Conservation (phyloP, 2,888 invertebrate genomes). For the Tiliacea citrago region DNA sequence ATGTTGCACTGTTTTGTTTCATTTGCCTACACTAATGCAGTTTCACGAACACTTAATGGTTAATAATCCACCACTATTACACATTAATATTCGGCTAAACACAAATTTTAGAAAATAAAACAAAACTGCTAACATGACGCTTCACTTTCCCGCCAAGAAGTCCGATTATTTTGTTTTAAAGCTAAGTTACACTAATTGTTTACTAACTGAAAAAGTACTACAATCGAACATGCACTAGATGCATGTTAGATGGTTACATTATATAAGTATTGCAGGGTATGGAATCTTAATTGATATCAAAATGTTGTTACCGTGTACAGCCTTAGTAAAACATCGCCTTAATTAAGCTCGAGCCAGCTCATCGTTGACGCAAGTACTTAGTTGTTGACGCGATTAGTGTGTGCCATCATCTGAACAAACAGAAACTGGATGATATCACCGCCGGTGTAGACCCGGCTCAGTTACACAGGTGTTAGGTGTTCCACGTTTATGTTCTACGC, state of each 20-base stretch:
- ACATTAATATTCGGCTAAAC: too few relatives aligned
- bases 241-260: too few relatives aligned
- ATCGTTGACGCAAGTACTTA: constrained; percentile 78
- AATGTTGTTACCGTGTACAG: background rate
- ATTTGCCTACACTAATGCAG: too few relatives aligned
- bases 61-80: too few relatives aligned
- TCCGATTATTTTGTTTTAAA: too few relatives aligned
- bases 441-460: constrained; percentile 52
- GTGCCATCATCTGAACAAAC: constrained; percentile 82
- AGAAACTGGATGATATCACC: constrained; percentile 81
- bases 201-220: too few relatives aligned
- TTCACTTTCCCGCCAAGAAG: too few relatives aligned
- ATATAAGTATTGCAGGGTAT: background rate
- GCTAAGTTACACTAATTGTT: background rate
- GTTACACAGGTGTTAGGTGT: constrained; percentile 72
- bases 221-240: too few relatives aligned
- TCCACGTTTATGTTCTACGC: constrained; percentile 49
- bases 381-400: constrained; percentile 73
- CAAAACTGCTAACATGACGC: too few relatives aligned
- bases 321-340: constrained; percentile 68
- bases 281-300: background rate
- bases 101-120: too few relatives aligned
- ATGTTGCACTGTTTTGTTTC: too few relatives aligned
- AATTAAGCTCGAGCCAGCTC: constrained; percentile 75
- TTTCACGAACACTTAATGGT: too few relatives aligned